Evolutionary conservation across 1,140 invertebrate species (phyloP), one percentile per base, ranked within the genome.

Genomic region (Wiebesia pumilae): DNA sequence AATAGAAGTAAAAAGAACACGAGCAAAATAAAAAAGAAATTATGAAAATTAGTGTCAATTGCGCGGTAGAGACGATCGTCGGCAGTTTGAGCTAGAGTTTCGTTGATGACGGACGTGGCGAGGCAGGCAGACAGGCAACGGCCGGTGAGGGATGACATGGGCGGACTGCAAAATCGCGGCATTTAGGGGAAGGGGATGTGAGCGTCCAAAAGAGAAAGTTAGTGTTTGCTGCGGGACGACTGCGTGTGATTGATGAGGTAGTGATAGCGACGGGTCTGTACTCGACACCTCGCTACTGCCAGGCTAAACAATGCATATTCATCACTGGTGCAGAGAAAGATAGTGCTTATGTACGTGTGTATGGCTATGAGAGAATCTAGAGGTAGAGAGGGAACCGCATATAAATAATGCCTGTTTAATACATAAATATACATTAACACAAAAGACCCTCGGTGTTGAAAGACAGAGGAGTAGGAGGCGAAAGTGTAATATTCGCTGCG

Each of bases 401-500:
- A 93, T 92, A 92, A 93, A 93, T 93, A 93, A 93, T 93, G 92
- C 90, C 91, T 92, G 91, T 93, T 93, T 93, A 93, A 93, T 93
- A 93, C 91, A 92, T 93, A 93, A 92, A 93, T 93, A 92, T 92
- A 93, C 90, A 91, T 91, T 90, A 89, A 86, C 88, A 33, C 30
- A 33, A 75, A 14, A 27, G 67, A 71, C 33, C 33, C 30, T 27
- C 40, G 35, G 35, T 75, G 71, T 43, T 14, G 71, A 75, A 38
- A 43, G 71, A 77, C 86, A 78, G n/a, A 67, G 33, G 65, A 33
- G 47, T n/a, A 35, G 77, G 47, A 38, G 58, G 54, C 6, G 79
- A 35, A 62, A 35, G 33, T 35, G 58, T 35, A 58, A 81, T 81
- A 81, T 47, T 81, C 62, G 38, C 21, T 12, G 3, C 24, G 30